These are phyloP conservation scores for Eilema depressum DNA, from an alignment of 2,888 invertebrate species.

Conservation along the genomic window DNA sequence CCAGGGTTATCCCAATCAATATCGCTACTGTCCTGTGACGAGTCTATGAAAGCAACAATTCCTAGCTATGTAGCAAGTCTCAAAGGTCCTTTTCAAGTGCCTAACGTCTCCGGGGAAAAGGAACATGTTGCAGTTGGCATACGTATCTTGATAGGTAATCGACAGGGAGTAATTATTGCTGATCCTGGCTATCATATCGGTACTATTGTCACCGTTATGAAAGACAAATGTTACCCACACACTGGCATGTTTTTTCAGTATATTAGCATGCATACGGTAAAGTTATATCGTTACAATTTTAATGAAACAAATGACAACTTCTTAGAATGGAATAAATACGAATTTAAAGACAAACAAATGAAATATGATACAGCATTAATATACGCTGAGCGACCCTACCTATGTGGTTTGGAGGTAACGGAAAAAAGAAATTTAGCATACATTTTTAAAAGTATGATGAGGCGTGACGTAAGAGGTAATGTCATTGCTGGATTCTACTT, in stretches of 20 bases:
- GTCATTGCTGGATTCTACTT: constrained; percentile 95
- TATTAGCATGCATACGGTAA: constrained; percentile 55
- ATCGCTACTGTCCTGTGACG: constrained; percentile 93
- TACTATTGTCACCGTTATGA: constrained; percentile 94
- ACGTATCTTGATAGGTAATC: constrained; percentile 90
- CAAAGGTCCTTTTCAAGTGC: constrained; percentile 84
- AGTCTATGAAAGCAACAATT: constrained; percentile 88
- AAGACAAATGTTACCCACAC: constrained; percentile 93
- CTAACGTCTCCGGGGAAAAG: constrained; percentile 89
- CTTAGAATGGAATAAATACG: constrained; percentile 94
- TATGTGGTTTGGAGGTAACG: constrained; percentile 93
- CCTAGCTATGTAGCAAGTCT: constrained; percentile 85
- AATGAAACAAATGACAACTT: constrained; percentile 89
- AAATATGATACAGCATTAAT: constrained; percentile 90
- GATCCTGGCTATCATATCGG: constrained; percentile 97
- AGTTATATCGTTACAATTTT: constrained; percentile 93
- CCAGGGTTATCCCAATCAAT: constrained; percentile 88
- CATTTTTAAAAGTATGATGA: constrained; percentile 92
- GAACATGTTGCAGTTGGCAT: constrained; percentile 95
- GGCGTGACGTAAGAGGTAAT: constrained; percentile 93
- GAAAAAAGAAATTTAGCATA: constrained; percentile 95
- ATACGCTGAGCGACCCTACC: constrained; percentile 91
- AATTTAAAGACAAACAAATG: constrained; percentile 86
- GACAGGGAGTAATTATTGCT: constrained; percentile 92
- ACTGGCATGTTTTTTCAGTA: constrained; percentile 95